These are phyloP conservation scores for Eulemur coronatus DNA, from an alignment of 2,797 vertebrate species.

Conservation along the genomic window DNA sequence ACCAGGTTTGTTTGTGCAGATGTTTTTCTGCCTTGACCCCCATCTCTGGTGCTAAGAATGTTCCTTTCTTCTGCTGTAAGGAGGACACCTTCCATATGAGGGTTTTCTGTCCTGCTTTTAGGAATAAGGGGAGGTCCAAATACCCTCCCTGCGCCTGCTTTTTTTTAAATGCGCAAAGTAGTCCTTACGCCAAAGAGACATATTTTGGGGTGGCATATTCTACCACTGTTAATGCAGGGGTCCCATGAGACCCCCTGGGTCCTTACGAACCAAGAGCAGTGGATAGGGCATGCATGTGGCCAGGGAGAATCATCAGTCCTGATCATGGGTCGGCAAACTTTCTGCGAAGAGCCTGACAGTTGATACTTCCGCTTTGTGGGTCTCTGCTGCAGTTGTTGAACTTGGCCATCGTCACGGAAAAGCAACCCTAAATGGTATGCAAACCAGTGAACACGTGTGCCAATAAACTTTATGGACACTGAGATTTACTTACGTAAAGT, in stretches of 20 bases:
- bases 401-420: fast-evolving
- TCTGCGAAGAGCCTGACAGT: neutral
- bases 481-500: neutral
- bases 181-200: neutral
- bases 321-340: neutral
- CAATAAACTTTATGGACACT: neutral
- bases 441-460: neutral
- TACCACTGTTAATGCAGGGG: too few species aligned
- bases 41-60: neutral
- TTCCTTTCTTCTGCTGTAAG: neutral
- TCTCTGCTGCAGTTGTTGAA: fast-evolving
- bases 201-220: too few species aligned
- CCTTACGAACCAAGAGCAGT: fast-evolving
- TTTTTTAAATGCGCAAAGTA: neutral
- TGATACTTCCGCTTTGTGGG: fast-evolving
- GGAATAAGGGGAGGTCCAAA: neutral
- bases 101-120: neutral
- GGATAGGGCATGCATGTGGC: fast-evolving
- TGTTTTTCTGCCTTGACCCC: neutral
- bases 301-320: neutral
- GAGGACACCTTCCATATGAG: neutral
- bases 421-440: fast-evolving
- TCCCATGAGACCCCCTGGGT: neutral
- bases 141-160: neutral
- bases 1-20: neutral